Conservation (phyloP, 2,797 vertebrate genomes). For the Aplochiton taeniatus region DNA sequence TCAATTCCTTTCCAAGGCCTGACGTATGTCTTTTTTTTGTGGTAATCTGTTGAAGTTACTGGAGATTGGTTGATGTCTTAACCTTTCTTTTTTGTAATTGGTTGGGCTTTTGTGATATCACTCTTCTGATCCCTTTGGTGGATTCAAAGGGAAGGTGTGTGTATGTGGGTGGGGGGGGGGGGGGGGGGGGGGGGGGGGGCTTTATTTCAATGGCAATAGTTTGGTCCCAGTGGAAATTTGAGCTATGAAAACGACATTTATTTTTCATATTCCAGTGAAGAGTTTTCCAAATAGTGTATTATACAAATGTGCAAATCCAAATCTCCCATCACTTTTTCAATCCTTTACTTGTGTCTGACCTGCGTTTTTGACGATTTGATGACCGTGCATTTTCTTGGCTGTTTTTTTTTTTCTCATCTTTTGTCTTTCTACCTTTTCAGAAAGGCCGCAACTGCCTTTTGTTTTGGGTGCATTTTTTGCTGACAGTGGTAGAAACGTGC, state of each 20-base stretch:
- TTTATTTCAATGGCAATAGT: conserved; percentile 53
- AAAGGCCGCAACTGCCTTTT: conserved; percentile 62
- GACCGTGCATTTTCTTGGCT: conserved; percentile 76
- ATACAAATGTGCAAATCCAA: conserved; percentile 61
- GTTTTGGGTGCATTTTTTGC: conserved; percentile 50
- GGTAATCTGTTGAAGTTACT: conserved; percentile 78
- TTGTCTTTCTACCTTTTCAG: conserved; percentile 77
- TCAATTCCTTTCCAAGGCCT: conserved; percentile 71
- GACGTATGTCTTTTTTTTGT: conserved; percentile 77
- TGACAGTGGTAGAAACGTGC: conserved; percentile 47
- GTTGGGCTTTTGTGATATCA: conserved; percentile 86
- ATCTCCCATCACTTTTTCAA: no score
- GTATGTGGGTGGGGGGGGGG: conserved; percentile 44
- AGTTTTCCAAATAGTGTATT: conserved; percentile 80
- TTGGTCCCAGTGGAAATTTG: conserved; percentile 46
- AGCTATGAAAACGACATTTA: conserved; percentile 84
- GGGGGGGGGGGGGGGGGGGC: conserved; percentile 42
- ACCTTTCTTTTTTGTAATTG: conserved; percentile 78
- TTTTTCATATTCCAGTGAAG: conserved; percentile 85
- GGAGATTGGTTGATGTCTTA: conserved; percentile 84
- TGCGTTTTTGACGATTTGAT: no score
- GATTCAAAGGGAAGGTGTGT: conserved; percentile 79
- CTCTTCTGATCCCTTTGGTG: conserved; percentile 96
- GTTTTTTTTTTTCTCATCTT: conserved; percentile 58
- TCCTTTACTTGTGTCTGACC: no score